Conservation (phyloP, 1,140 invertebrate genomes). For the Drosophila pachea region DNA sequence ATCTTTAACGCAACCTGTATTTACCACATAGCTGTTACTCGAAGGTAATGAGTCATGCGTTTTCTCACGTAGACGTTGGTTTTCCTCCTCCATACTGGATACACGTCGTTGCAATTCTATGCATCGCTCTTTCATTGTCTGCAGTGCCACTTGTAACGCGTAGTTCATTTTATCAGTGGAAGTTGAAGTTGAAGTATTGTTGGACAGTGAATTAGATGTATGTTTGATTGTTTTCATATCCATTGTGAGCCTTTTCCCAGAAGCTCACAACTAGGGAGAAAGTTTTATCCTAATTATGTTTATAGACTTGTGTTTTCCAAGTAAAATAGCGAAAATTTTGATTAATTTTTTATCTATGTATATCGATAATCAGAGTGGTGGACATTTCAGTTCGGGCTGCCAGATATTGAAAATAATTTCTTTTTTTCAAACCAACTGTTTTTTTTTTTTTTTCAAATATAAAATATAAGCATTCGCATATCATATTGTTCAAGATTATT, state of each 20-base stretch:
- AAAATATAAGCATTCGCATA: no score
- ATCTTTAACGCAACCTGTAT: constrained; percentile 72
- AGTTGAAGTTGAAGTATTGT: constrained; percentile 6
- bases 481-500: no score
- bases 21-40: constrained; percentile 7
- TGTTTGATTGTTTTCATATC: constrained; percentile 32
- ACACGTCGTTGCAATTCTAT: constrained; percentile 85
- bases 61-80: constrained; percentile 81
- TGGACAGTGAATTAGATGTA: neutral
- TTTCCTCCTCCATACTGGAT: constrained; percentile 86
- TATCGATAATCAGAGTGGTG: no score
- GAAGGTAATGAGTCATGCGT: neutral
- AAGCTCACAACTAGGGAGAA: neutral
- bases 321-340: no score
- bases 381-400: no score
- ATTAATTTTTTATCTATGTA: no score
- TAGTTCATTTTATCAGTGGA: constrained; percentile 62
- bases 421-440: no score
- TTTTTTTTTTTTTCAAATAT: no score
- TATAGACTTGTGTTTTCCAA: no score
- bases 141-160: constrained; percentile 86
- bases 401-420: no score
- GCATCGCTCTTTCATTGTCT: constrained; percentile 89
- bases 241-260: constrained; percentile 22
- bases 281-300: neutral